These are phyloP conservation scores for Acipenser transmontanus DNA, from an alignment of 2,797 vertebrate species.

Conservation along the genomic window DNA sequence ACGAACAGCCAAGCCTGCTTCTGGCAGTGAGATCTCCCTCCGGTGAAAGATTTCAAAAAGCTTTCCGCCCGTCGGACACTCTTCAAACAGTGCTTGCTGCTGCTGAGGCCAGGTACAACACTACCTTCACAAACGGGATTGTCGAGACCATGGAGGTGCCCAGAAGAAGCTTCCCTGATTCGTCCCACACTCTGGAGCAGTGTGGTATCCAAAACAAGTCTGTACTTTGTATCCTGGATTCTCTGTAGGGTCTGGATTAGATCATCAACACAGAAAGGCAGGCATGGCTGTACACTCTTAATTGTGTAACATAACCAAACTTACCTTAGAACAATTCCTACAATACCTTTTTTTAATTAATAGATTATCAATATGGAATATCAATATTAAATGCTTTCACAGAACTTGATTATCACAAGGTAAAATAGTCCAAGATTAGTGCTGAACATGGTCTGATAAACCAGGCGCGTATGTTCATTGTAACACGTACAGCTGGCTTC, in stretches of 20 bases:
- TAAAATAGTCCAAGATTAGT: no score
- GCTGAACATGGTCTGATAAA: no score
- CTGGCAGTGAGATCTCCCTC: constrained; percentile 74
- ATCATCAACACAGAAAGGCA: no score
- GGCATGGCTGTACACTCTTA: no score
- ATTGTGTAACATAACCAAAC: no score
- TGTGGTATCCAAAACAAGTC: constrained; percentile 76
- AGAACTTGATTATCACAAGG: no score
- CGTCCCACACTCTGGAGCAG: constrained; percentile 65
- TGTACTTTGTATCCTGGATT: constrained; percentile 68
- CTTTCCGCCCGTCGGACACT: constrained; percentile 66
- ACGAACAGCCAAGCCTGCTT: constrained; percentile 44
- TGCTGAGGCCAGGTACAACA: constrained; percentile 56
- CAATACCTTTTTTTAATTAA: no score
- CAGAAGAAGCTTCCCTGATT: constrained; percentile 69
- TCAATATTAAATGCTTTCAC: no score
- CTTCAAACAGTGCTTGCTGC: constrained; percentile 52
- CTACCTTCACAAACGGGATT: constrained; percentile 51
- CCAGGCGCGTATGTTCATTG: no score
- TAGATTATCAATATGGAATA: no score
- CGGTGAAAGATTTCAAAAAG: constrained; percentile 71
- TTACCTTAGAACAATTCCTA: no score
- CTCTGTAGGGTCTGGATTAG: background rate
- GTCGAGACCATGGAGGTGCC: constrained; percentile 79
- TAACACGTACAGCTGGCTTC: no score